phyloP scores from a whole-genome alignment of 2,113 vertebrate genomes.

The Pteropus alecto region DNA sequence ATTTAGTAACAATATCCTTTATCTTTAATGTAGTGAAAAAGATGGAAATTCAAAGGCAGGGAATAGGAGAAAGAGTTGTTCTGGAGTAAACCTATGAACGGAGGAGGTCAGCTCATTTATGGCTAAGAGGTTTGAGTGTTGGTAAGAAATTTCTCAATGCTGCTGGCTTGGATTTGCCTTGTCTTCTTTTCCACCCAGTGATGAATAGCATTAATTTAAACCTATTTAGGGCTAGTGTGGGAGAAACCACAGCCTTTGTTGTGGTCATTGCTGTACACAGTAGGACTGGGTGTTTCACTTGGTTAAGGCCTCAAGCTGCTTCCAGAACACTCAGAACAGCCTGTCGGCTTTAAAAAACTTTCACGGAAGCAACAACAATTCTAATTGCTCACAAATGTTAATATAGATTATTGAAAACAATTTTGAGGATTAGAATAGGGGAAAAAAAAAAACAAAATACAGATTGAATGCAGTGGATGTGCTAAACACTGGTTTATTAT shows the following conservation, averaged over 20 bases:
- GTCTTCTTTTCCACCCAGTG: constrained; percentile 87
- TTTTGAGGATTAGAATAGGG: constrained; percentile 27
- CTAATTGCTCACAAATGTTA: constrained; percentile 80
- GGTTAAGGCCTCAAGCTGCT: constrained; percentile 83
- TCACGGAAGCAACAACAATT: constrained; percentile 77
- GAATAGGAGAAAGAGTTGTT: neutral
- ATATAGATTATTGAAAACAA: constrained; percentile 78
- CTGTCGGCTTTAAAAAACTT: constrained; percentile 77
- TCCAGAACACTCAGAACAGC: constrained; percentile 80
- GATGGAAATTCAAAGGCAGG: constrained; percentile 18
- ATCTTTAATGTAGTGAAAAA: neutral
- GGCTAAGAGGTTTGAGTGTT: constrained; percentile 59
- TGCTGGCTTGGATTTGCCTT: constrained; percentile 82
- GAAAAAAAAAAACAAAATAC: neutral
- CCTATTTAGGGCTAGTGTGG: constrained; percentile 91
- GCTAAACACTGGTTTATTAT: neutral
- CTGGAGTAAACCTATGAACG: constrained; percentile 33
- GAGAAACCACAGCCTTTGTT: constrained; percentile 95
- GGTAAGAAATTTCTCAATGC: constrained; percentile 81
- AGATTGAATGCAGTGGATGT: neutral
- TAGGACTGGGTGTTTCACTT: constrained; percentile 86
- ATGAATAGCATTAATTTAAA: constrained; percentile 94
- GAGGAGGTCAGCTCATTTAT: constrained; percentile 57
- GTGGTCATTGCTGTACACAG: constrained; percentile 94
- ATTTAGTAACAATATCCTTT: neutral